A percentile compares a stretch with the other conserved stretches of the same genome.
Conservation (phyloP, 2,797 vertebrate species). For the Pseudocheirus occidentalis region DNA sequence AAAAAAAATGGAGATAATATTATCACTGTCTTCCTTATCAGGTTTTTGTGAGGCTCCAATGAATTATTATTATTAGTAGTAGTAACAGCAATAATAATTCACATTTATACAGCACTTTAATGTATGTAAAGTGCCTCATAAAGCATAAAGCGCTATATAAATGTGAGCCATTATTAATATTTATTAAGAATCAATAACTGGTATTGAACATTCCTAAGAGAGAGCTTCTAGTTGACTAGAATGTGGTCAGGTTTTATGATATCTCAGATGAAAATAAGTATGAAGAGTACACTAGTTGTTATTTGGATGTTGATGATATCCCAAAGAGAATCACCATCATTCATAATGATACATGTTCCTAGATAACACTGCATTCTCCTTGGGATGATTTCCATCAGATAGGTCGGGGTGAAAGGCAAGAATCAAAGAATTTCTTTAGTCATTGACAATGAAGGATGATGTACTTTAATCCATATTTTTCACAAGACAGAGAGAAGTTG, state of each 20-base stretch:
- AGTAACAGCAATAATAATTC: background rate
- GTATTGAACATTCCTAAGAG: background rate
- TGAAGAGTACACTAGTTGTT: background rate
- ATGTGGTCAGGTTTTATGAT: background rate
- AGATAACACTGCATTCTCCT: slow-evolving; percentile 8
- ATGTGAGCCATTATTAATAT: background rate
- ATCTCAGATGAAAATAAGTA: background rate
- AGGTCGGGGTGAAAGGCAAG: background rate
- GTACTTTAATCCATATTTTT: slow-evolving; percentile 58
- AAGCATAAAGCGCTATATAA: background rate
- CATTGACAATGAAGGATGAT: slow-evolving; percentile 12
- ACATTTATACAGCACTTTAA: background rate
- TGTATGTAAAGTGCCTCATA: background rate
- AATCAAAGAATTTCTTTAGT: slow-evolving; percentile 42
- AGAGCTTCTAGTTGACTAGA: background rate
- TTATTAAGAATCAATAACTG: background rate
- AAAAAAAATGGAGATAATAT: background rate
- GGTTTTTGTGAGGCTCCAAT: slow-evolving; percentile 43
- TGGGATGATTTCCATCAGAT: slow-evolving; percentile 34
- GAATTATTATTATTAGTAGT: background rate
- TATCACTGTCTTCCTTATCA: background rate
- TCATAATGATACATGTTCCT: background rate
- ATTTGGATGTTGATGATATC: background rate
- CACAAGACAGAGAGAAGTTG: slow-evolving; percentile 36
- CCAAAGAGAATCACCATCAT: background rate